A percentile compares a stretch with the other conserved stretches of the same genome.
Evolutionary conservation across 2,888 invertebrate species (phyloP).

Genomic region (Drosophila yooni): DNA sequence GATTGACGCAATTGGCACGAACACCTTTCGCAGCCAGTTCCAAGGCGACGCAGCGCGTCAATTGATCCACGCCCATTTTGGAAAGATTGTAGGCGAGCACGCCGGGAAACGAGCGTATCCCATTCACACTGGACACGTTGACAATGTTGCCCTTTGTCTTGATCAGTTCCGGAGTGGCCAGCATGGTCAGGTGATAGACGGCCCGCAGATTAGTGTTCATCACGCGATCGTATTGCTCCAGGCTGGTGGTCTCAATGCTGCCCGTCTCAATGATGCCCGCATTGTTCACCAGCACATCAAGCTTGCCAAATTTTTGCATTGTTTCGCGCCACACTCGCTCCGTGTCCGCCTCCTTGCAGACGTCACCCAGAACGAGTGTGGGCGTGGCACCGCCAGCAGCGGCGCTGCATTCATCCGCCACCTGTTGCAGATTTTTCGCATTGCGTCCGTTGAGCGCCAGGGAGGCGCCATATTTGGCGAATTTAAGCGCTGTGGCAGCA

Average conservation of each 20-base stretch:
- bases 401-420: conserved; percentile 86
- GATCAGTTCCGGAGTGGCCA: conserved; percentile 94
- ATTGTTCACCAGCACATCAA: conserved; percentile 95
- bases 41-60: conserved; percentile 96
- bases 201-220: conserved; percentile 96
- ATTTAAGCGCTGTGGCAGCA: conserved; percentile 89
- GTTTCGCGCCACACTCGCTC: conserved; percentile 90
- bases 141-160: conserved; percentile 95
- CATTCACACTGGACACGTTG: conserved; percentile 97
- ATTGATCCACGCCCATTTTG: conserved; percentile 97
- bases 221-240: conserved; percentile 94
- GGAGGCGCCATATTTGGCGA: conserved; percentile 88
- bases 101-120: conserved; percentile 94
- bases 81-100: conserved; percentile 96
- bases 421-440: conserved; percentile 88
- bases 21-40: conserved; percentile 93
- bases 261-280: conserved; percentile 94
- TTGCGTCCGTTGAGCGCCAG: conserved; percentile 89
- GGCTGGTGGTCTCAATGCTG: conserved; percentile 92
- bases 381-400: conserved; percentile 61
- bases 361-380: conserved; percentile 88
- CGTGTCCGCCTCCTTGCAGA: conserved; percentile 90
- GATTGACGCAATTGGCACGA: conserved; percentile 96
- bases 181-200: conserved; percentile 92
- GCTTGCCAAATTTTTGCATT: conserved; percentile 89